These are phyloP conservation scores for Nansenia antarctica DNA, from an alignment of 2,113 vertebrate genomes.

Conservation along the genomic window DNA sequence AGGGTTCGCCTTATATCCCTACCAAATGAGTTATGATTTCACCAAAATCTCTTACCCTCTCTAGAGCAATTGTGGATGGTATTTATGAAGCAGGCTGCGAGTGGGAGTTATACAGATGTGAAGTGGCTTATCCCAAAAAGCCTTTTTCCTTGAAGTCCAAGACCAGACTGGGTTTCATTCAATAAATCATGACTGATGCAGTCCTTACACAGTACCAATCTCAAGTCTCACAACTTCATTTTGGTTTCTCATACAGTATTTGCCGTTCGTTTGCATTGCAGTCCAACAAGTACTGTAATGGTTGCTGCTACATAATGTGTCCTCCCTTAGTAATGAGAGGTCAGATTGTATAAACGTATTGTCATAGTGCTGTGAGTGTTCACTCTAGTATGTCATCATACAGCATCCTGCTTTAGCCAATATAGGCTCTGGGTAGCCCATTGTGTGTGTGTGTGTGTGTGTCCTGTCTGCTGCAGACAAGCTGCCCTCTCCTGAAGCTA, in stretches of 20 bases:
- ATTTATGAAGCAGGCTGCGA: slow-evolving; percentile 30
- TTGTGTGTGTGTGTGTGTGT: not conserved
- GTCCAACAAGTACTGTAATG: not conserved
- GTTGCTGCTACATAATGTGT: not conserved
- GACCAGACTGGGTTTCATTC: not conserved
- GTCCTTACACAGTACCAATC: no score
- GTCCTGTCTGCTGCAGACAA: slow-evolving; percentile 16
- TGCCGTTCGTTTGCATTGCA: not conserved
- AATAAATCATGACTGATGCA: not conserved
- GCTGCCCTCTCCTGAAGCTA: slow-evolving; percentile 7
- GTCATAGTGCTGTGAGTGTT: not conserved
- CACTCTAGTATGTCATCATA: not conserved
- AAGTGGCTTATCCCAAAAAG: slow-evolving; percentile 30
- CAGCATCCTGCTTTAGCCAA: not conserved
- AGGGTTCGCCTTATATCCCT: slow-evolving; percentile 69
- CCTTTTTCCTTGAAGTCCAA: slow-evolving; percentile 3
- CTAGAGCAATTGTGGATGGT: slow-evolving; percentile 36
- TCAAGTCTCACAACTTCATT: not conserved
- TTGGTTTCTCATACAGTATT: not conserved
- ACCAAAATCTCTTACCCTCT: slow-evolving; percentile 54
- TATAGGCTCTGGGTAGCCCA: not conserved
- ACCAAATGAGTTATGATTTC: slow-evolving; percentile 69
- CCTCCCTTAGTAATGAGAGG: not conserved
- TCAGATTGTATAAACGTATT: no score
- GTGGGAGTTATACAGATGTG: slow-evolving; percentile 46